phyloP scores from a whole-genome alignment of 2,888 invertebrate species.

The Cephalotes varians region DNA sequence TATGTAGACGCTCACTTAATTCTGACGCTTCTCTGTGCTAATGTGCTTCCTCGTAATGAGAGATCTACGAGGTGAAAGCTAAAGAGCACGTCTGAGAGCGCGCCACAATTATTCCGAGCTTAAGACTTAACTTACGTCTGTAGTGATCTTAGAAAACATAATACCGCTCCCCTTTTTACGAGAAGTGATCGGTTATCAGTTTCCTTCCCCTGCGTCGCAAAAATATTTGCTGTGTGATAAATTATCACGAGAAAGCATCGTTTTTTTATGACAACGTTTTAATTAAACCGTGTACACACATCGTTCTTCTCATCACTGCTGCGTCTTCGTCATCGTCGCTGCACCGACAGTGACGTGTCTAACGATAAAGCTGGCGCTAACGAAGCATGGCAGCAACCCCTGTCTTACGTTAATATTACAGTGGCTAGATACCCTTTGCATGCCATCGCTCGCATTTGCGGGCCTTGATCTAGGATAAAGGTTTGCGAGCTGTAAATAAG shows the following conservation, averaged over 20 bases:
- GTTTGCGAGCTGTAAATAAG: neutral
- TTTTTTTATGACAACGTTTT: constrained; percentile 12
- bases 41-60: neutral
- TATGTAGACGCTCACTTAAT: neutral
- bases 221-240: neutral
- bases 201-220: neutral
- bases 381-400: constrained; percentile 2
- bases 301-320: neutral
- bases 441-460: neutral
- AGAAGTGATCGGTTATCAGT: neutral
- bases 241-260: neutral
- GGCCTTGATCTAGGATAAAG: constrained; percentile 9
- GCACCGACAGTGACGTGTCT: neutral
- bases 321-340: constrained; percentile 1
- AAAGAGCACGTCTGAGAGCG: neutral
- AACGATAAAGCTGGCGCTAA: constrained; percentile 11
- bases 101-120: constrained; percentile 18
- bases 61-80: neutral
- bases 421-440: neutral
- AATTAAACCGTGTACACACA: constrained; percentile 11
- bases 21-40: constrained; percentile 10
- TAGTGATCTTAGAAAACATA: constrained; percentile 4
- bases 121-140: constrained; percentile 19
- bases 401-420: constrained; percentile 37
- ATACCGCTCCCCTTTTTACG: neutral